A percentile compares a stretch with the other conserved stretches of the same genome.
These are phyloP conservation scores for Lucilia sericata DNA, from an alignment of 1,140 invertebrate species.

Conservation along the genomic window DNA sequence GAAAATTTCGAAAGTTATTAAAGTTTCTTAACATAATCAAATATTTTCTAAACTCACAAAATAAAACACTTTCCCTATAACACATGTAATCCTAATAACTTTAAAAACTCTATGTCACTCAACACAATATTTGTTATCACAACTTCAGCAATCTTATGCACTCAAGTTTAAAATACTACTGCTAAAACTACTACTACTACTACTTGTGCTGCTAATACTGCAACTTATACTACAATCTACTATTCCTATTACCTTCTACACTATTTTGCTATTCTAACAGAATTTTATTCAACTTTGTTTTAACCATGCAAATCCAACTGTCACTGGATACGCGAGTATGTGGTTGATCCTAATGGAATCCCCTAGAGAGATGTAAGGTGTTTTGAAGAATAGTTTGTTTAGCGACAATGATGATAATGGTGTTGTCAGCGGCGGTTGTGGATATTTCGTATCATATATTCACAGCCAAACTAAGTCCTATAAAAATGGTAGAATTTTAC, in stretches of 20 bases:
- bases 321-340: neutral
- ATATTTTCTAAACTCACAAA: too few species aligned
- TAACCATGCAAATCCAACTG: conserved; percentile 4
- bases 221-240: too few species aligned
- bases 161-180: neutral
- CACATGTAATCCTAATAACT: neutral
- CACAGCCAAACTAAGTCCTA: neutral
- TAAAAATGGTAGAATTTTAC: neutral
- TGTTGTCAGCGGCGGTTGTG: neutral
- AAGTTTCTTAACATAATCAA: too few species aligned
- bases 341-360: neutral
- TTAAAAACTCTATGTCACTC: neutral
- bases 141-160: neutral
- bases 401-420: neutral
- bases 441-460: neutral
- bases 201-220: too few species aligned
- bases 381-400: too few species aligned
- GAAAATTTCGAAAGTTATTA: too few species aligned
- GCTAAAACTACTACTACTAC: too few species aligned
- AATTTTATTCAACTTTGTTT: neutral
- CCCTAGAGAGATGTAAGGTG: too few species aligned
- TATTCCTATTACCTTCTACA: too few species aligned
- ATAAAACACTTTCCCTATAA: too few species aligned
- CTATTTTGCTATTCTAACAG: neutral
- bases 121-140: neutral